These are phyloP conservation scores for Garrulus glandarius DNA, from an alignment of 2,797 vertebrate species.

Conservation along the genomic window DNA sequence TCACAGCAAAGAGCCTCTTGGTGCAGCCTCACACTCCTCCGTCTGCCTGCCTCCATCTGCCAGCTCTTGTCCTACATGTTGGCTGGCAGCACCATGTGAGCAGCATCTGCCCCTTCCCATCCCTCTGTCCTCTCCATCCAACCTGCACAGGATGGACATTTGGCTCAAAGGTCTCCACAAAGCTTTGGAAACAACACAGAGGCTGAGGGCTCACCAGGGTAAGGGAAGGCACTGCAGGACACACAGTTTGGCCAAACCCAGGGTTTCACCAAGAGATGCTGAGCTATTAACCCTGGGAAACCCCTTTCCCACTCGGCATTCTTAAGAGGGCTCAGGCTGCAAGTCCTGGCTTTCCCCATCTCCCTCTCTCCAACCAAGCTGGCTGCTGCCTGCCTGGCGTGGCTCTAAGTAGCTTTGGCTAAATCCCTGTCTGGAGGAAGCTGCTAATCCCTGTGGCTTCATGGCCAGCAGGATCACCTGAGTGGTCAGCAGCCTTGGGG, in stretches of 20 bases:
- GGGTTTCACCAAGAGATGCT: background rate
- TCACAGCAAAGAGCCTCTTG: background rate
- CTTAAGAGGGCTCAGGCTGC: background rate
- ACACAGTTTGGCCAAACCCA: rapidly evolving
- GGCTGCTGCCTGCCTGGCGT: rapidly evolving
- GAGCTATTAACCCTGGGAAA: background rate
- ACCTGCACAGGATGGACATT: rapidly evolving
- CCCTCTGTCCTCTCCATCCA: background rate
- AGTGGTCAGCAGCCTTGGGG: background rate
- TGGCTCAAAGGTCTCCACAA: background rate
- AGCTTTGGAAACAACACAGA: background rate
- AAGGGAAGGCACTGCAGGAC: background rate
- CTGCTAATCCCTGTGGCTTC: background rate
- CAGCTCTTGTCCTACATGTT: background rate
- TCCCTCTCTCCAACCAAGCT: background rate
- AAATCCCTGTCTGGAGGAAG: background rate
- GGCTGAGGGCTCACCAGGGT: background rate
- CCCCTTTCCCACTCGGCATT: background rate
- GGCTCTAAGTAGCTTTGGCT: constrained; percentile 31
- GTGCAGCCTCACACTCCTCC: background rate
- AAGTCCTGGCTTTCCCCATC: background rate
- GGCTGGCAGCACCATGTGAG: rapidly evolving
- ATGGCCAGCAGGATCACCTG: rapidly evolving
- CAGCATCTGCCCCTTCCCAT: rapidly evolving
- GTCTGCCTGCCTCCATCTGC: constrained; percentile 16